phyloP scores from a whole-genome alignment of 2,113 vertebrate species.

The Chaenogobius annularis region DNA sequence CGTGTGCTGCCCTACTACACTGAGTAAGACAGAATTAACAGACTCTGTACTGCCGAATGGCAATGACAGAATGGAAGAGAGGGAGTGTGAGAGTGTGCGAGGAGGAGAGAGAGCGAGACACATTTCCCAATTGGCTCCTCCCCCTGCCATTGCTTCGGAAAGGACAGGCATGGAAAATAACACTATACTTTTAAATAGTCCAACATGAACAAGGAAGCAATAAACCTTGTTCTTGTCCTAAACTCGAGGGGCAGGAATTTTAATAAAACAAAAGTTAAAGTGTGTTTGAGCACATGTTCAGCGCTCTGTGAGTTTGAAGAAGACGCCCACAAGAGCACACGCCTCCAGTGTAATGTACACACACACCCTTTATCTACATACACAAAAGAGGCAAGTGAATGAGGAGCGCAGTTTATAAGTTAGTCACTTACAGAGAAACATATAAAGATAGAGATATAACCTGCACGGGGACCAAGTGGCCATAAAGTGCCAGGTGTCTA shows the following conservation, averaged over 20 bases:
- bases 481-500: slow-evolving; percentile 33
- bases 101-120: slow-evolving; percentile 57
- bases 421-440: neutral
- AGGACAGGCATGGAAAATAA: slow-evolving; percentile 68
- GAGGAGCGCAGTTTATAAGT: slow-evolving; percentile 48
- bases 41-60: slow-evolving; percentile 70
- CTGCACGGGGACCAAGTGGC: slow-evolving; percentile 26
- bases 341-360: slow-evolving; percentile 37
- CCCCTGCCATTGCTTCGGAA: slow-evolving; percentile 65
- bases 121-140: slow-evolving; percentile 72
- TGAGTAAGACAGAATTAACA: slow-evolving; percentile 74
- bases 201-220: slow-evolving; percentile 31
- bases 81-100: slow-evolving; percentile 58
- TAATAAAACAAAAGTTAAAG: slow-evolving; percentile 31
- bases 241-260: slow-evolving; percentile 29
- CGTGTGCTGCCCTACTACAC: slow-evolving; percentile 51
- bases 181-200: slow-evolving; percentile 47
- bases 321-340: slow-evolving; percentile 50
- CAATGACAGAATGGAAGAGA: slow-evolving; percentile 81
- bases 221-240: slow-evolving; percentile 8
- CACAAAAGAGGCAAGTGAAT: slow-evolving; percentile 40
- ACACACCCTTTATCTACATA: slow-evolving; percentile 60
- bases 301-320: slow-evolving; percentile 46
- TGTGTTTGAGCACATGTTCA: slow-evolving; percentile 56
- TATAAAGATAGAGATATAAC: slow-evolving; percentile 35